Evolutionary conservation across 2,113 vertebrate genomes (phyloP).

Genomic region (Raja brachyura): DNA sequence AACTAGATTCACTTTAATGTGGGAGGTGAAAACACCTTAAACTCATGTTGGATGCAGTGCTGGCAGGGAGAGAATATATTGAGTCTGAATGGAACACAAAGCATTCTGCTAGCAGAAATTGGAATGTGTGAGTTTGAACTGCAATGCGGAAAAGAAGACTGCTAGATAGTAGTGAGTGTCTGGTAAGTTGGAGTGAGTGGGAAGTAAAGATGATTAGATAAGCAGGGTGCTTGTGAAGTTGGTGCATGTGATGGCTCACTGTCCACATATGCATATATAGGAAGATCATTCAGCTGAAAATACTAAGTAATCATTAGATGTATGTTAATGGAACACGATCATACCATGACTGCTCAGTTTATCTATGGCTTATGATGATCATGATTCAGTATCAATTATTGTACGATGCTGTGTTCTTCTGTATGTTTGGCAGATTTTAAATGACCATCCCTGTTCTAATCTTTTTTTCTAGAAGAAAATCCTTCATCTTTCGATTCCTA

Average conservation of each 20-base stretch:
- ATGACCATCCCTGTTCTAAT: background rate
- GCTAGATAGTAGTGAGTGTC: background rate
- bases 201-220: background rate
- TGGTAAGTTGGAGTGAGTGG: background rate
- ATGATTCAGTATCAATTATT: background rate
- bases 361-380: background rate
- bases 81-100: no score
- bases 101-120: no score
- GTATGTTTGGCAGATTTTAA: no score
- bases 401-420: background rate
- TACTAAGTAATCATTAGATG: background rate
- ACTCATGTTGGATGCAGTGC: no score
- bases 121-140: no score
- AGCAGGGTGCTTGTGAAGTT: background rate
- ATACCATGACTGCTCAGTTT: background rate
- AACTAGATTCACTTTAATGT: background rate
- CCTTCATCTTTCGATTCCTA: conserved; percentile 53
- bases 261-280: background rate
- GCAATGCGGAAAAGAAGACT: background rate
- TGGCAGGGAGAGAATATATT: no score
- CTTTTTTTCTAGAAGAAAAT: conserved; percentile 58
- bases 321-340: background rate
- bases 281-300: background rate
- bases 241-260: background rate
- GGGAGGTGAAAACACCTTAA: background rate